Conservation (phyloP, 2,797 vertebrate species). For the Adrianichthys oophorus region DNA sequence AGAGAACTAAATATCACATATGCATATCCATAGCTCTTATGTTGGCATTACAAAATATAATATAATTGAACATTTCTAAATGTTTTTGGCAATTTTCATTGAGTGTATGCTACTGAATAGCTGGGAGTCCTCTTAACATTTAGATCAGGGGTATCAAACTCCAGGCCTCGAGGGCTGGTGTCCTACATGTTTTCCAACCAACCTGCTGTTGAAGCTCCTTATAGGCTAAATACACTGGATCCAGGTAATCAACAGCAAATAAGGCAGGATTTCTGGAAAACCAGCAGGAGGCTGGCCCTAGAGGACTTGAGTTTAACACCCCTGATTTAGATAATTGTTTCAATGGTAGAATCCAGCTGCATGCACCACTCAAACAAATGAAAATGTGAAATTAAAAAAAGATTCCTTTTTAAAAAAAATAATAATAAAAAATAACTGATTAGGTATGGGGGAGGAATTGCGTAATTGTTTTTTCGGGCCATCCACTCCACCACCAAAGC, state of each 20-base stretch:
- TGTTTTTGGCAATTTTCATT: conserved; percentile 65
- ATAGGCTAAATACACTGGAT: too few relatives aligned
- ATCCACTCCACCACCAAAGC: conserved; percentile 35
- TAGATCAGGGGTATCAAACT: not conserved
- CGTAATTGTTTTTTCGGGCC: conserved; percentile 64
- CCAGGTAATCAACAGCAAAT: too few relatives aligned
- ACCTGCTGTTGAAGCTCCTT: too few relatives aligned
- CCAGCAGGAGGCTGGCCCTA: too few relatives aligned
- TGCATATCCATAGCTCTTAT: conserved; percentile 53
- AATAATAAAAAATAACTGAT: conserved; percentile 48
- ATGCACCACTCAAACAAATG: conserved; percentile 56
- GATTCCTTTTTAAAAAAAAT: conserved; percentile 50
- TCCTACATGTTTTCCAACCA: too few relatives aligned
- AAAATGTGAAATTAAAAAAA: conserved; percentile 63
- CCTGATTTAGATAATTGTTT: conserved; percentile 39
- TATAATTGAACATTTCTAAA: conserved; percentile 58
- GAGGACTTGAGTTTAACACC: too few relatives aligned
- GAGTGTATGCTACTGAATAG: conserved; percentile 63
- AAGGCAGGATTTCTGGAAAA: too few relatives aligned
- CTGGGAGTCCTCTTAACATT: conserved; percentile 57
- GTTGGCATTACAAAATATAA: conserved; percentile 65
- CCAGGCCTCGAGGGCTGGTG: too few relatives aligned
- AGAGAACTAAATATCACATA: conserved; percentile 48
- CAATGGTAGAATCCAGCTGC: conserved; percentile 65
- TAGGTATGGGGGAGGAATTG: conserved; percentile 57